A percentile compares a stretch with the other conserved stretches of the same genome.
phyloP scores from a whole-genome alignment of 2,113 vertebrate genomes.

The Agelaius phoeniceus region DNA sequence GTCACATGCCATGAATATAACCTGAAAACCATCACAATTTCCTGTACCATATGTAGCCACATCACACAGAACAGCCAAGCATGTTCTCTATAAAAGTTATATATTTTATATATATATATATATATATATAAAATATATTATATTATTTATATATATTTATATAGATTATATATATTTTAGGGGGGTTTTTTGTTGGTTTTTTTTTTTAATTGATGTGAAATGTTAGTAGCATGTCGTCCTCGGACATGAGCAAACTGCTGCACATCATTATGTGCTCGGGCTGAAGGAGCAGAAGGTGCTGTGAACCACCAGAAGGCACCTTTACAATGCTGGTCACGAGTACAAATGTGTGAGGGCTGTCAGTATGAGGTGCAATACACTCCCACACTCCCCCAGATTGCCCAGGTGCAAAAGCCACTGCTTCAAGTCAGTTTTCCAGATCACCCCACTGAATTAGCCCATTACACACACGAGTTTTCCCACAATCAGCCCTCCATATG shows the following conservation, averaged over 20 bases:
- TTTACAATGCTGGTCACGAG: fast-evolving
- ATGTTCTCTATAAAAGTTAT: background rate
- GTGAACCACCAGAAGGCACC: background rate
- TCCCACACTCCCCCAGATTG: background rate
- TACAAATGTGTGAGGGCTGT: background rate
- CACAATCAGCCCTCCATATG: background rate
- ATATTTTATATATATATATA: too few species aligned
- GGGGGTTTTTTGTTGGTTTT: too few species aligned
- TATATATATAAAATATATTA: too few species aligned
- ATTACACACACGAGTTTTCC: background rate
- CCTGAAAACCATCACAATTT: background rate
- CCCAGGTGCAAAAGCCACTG: background rate
- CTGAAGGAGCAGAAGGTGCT: background rate
- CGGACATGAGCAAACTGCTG: background rate
- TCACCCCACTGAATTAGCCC: background rate
- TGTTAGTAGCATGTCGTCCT: background rate
- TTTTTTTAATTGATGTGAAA: background rate
- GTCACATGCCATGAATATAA: background rate
- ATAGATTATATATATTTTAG: too few species aligned
- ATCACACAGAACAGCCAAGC: background rate
- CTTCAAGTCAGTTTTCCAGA: background rate
- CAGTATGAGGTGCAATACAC: background rate
- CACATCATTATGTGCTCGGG: background rate
- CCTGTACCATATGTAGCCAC: background rate
- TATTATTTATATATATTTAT: too few species aligned